Evolutionary conservation across 2,888 invertebrate genomes (phyloP), one percentile per base, ranked within the genome.

Genomic region (Tachystola acroxantha): DNA sequence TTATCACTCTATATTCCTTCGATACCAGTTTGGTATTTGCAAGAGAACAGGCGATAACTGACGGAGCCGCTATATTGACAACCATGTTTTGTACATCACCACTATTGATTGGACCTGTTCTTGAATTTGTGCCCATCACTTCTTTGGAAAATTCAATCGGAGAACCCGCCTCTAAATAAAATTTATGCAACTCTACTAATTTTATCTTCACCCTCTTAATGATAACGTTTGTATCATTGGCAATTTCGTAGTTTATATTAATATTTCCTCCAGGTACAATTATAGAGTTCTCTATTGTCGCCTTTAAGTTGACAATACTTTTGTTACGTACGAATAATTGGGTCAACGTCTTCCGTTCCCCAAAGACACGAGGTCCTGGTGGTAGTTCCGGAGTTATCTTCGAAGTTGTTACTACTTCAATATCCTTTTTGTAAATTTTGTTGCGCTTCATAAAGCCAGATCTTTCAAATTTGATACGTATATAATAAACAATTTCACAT

Each of bases 381-480:
- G 57, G 45, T 9, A 57, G 29, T 10, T 38, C 46, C 0, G 66
- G 58, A 10, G 42, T 56, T 2, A 69, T 47, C 16, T 16, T 16
- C 16, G 3, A 4, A 3, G 45, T 47, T 10, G 65, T 49, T 0
- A 51, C 46, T 0, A 69, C 52, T 4, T 43, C 56, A 1, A 69
- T 53, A 36, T 55, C 54, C 26, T 60, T 65, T 26, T 50, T 54
- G 29, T 53, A 65, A 32, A 45, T 57, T 37, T 60, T 65, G 1
- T 51, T 39, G 2, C 56, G 53, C 22, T 44, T 36, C 4, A 69
- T 58, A 29, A 63, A 42, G 1, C 64, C 64, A 0, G 58, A 49
- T 35, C 44, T 57, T 14, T 64, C 54, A 10, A 69, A 68, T 45
- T 57, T 63, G 16, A 66, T 62, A 0, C 55, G 52, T n/a, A 69